Percentiles rank a stretch among this genome's conserved stretches.
These are phyloP conservation scores for Mycogona germanica DNA, from an alignment of 2,888 invertebrate species.

Conservation along the genomic window DNA sequence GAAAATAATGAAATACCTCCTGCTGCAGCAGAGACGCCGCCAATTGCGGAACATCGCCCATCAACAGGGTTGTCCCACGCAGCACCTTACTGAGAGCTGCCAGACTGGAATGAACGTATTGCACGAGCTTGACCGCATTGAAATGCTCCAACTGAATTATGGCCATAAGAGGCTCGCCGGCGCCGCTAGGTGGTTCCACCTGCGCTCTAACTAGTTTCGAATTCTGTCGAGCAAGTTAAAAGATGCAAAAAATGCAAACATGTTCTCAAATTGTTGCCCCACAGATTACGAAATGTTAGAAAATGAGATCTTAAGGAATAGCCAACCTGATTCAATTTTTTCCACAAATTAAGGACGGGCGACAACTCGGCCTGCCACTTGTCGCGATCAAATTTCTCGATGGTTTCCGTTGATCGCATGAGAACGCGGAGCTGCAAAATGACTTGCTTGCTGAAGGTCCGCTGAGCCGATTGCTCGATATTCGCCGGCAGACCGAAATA, in stretches of 20 bases:
- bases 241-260: neutral
- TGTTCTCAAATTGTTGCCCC: neutral
- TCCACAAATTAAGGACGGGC: constrained; percentile 71
- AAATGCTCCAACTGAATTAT: constrained; percentile 51
- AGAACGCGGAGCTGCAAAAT: constrained; percentile 47
- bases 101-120: constrained; percentile 47
- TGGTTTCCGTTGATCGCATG: constrained; percentile 36
- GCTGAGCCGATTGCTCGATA: constrained; percentile 72
- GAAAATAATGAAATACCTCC: constrained; percentile 37
- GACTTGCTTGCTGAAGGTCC: constrained; percentile 47
- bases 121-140: constrained; percentile 46
- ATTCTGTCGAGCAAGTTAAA: constrained; percentile 24
- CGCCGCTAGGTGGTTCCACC: constrained; percentile 26
- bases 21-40: constrained; percentile 42
- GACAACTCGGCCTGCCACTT: constrained; percentile 48
- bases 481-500: constrained; percentile 77
- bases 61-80: constrained; percentile 43
- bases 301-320: neutral
- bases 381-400: constrained; percentile 39
- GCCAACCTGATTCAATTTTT: constrained; percentile 47
- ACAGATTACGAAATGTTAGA: neutral
- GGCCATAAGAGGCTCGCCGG: constrained; percentile 41
- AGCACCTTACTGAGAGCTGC: constrained; percentile 47
- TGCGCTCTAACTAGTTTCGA: constrained; percentile 29
- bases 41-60: constrained; percentile 36